Evolutionary conservation across 2,797 vertebrate genomes (phyloP).

Genomic region (Cryptoprocta ferox): DNA sequence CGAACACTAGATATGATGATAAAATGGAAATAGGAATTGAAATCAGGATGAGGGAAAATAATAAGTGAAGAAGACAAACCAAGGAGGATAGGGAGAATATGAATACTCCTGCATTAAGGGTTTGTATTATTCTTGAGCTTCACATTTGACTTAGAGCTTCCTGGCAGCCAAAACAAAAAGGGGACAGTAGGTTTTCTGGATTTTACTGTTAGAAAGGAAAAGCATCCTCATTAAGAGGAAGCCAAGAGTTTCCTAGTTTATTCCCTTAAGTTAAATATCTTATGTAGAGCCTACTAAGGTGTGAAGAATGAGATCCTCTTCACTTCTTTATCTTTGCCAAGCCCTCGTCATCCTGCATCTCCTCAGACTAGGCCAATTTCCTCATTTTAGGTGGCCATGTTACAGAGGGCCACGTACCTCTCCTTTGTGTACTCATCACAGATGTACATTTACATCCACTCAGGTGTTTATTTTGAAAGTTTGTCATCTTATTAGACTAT

Average conservation of each 20-base stretch:
- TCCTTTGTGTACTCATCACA: background rate
- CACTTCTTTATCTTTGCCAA: background rate
- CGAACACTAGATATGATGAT: background rate
- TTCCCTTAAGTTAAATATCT: slow-evolving; percentile 2
- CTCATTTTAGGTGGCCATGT: background rate
- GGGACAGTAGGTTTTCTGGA: background rate
- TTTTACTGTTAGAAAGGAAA: slow-evolving; percentile 23
- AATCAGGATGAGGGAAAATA: background rate
- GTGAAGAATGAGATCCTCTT: background rate
- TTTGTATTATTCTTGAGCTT: background rate
- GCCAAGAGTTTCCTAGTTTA: background rate
- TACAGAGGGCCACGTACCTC: background rate
- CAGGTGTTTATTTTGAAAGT: background rate
- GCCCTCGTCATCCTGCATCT: background rate
- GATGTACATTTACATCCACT: background rate
- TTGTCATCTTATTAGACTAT: background rate
- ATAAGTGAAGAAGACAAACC: background rate
- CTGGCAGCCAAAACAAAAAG: background rate
- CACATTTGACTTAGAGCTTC: slow-evolving; percentile 4
- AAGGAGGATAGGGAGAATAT: background rate
- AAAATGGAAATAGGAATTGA: slow-evolving; percentile 29
- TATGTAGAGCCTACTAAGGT: background rate
- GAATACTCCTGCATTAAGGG: background rate
- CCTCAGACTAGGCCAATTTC: background rate
- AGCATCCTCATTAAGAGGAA: background rate